A percentile compares a stretch with the other conserved stretches of the same genome.
These are phyloP conservation scores for Nomada ruficornis DNA, from an alignment of 2,888 invertebrate species.

Conservation along the genomic window DNA sequence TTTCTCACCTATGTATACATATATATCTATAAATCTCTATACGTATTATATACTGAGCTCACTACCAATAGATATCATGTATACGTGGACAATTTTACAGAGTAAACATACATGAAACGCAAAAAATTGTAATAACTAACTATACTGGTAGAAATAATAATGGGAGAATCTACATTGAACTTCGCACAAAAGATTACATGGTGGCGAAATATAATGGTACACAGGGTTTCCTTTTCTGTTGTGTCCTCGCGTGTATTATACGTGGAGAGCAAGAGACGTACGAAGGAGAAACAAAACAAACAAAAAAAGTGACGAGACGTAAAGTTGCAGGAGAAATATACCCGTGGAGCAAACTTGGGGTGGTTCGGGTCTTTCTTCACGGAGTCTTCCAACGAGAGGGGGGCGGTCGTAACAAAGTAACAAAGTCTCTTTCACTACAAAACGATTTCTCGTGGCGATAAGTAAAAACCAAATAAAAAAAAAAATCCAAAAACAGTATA, in stretches of 20 bases:
- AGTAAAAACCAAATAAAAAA: slow-evolving; percentile 7
- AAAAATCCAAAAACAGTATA: not conserved
- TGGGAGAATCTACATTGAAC: slow-evolving; percentile 17
- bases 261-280: slow-evolving; percentile 9
- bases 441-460: slow-evolving; percentile 44
- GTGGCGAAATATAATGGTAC: slow-evolving; percentile 18
- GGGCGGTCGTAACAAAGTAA: slow-evolving; percentile 68
- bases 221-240: too few relatives aligned
- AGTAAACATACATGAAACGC: slow-evolving; percentile 76
- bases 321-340: slow-evolving; percentile 2
- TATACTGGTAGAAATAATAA: slow-evolving; percentile 54
- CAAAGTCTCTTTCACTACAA: slow-evolving; percentile 61
- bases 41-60: slow-evolving; percentile 43
- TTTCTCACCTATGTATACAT: slow-evolving; percentile 61
- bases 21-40: slow-evolving; percentile 37
- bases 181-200: slow-evolving; percentile 34
- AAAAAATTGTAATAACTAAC: slow-evolving; percentile 54
- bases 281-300: not conserved
- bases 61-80: slow-evolving; percentile 60
- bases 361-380: not conserved
- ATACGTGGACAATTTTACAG: slow-evolving; percentile 77
- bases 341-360: slow-evolving; percentile 36
- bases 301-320: not conserved
- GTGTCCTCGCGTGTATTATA: slow-evolving; percentile 7
- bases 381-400: slow-evolving; percentile 57